phyloP scores from a whole-genome alignment of 2,113 vertebrate genomes.

The Benitochromis conjunctus region DNA sequence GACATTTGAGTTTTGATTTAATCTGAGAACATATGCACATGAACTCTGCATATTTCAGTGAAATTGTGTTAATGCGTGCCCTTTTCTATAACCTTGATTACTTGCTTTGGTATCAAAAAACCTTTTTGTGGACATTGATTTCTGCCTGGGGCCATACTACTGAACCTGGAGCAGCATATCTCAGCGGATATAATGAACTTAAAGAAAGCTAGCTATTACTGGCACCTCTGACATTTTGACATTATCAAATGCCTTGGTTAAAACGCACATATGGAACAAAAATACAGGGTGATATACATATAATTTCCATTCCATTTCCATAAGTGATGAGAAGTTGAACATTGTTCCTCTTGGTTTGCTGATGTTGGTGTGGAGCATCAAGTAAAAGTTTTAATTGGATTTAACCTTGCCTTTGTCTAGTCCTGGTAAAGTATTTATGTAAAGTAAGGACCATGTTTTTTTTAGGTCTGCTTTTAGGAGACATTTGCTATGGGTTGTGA shows the following conservation, averaged over 20 bases:
- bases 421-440: conserved; percentile 7
- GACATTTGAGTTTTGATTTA: conserved; percentile 71
- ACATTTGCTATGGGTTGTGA: conserved; percentile 13
- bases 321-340: conserved; percentile 25
- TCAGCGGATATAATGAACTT: conserved; percentile 65
- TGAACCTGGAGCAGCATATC: conserved; percentile 60
- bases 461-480: neutral
- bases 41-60: conserved; percentile 67
- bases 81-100: conserved; percentile 71
- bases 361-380: neutral
- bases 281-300: conserved; percentile 23
- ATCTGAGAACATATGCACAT: conserved; percentile 64
- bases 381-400: conserved; percentile 15
- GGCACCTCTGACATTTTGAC: conserved; percentile 72
- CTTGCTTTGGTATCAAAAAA: conserved; percentile 62
- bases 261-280: conserved; percentile 55
- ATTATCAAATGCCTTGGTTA: conserved; percentile 67
- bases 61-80: conserved; percentile 64
- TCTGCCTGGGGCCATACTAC: conserved; percentile 55
- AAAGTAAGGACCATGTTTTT: neutral
- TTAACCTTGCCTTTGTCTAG: neutral
- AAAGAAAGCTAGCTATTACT: conserved; percentile 59
- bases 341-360: neutral
- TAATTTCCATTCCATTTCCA: conserved; percentile 61
- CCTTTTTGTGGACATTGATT: conserved; percentile 73